Percentiles rank a stretch among this genome's conserved stretches.
phyloP scores from a whole-genome alignment of 2,888 invertebrate genomes.

The Acanthopleura granulata region DNA sequence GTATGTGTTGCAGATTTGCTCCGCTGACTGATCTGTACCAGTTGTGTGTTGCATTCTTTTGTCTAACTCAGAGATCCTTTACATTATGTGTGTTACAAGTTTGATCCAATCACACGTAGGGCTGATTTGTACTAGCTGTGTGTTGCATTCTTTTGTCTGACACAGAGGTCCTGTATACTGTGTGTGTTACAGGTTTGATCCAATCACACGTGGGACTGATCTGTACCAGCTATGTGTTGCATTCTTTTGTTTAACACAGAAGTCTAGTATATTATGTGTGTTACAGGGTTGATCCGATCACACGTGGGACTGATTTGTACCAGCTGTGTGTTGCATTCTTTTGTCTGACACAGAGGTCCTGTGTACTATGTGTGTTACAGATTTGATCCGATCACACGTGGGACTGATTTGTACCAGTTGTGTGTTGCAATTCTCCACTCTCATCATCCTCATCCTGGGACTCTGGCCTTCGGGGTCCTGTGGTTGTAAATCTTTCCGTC shows the following conservation, averaged over 20 bases:
- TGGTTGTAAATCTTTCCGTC: slow-evolving; percentile 37
- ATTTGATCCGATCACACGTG: slow-evolving; percentile 49
- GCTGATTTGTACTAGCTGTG: too few relatives aligned
- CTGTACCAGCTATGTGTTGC: slow-evolving; percentile 37
- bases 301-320: slow-evolving; percentile 47
- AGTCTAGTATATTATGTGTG: too few relatives aligned
- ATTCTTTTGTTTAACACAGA: too few relatives aligned
- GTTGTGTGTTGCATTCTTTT: slow-evolving; percentile 29
- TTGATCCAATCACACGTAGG: too few relatives aligned
- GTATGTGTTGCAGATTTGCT: too few relatives aligned
- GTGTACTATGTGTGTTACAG: slow-evolving; percentile 35
- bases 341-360: too few relatives aligned
- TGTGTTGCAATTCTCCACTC: slow-evolving; percentile 40
- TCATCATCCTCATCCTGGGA: slow-evolving; percentile 50
- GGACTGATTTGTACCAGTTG: slow-evolving; percentile 45
- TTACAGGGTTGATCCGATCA: slow-evolving; percentile 48
- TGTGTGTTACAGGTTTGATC: slow-evolving; percentile 42
- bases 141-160: background rate
- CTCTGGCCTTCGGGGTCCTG: slow-evolving; percentile 52
- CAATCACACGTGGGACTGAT: slow-evolving; percentile 47
- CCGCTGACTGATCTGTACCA: slow-evolving; percentile 26
- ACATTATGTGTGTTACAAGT: too few relatives aligned
- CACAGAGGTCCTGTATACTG: too few relatives aligned
- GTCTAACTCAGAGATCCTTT: too few relatives aligned
- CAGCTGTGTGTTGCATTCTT: slow-evolving; percentile 28